Evolutionary conservation across 2,797 vertebrate species (phyloP).

Genomic region (Chaetodon trifasciatus): DNA sequence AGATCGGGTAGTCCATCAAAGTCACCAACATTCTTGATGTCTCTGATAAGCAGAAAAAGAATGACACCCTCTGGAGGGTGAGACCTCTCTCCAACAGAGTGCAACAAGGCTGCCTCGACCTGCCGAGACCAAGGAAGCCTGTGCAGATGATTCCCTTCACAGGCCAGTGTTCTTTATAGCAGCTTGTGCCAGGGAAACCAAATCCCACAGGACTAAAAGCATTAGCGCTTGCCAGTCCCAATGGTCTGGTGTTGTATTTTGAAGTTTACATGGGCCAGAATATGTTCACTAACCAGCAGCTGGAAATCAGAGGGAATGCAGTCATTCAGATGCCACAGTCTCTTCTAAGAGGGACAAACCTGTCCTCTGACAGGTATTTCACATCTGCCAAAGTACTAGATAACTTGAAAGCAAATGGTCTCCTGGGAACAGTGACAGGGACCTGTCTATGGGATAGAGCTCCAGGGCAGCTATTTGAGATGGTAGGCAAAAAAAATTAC

Average conservation of each 20-base stretch:
- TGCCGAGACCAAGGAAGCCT: not conserved
- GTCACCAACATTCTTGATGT: not conserved
- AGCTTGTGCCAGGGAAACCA: not conserved
- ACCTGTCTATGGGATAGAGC: not conserved
- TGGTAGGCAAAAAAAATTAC: not conserved
- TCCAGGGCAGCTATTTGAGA: not conserved
- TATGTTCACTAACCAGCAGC: not conserved
- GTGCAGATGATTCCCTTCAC: slow-evolving; percentile 2
- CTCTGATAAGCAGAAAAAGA: not conserved
- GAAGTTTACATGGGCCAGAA: not conserved
- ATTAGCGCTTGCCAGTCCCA: not conserved
- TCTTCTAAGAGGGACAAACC: not conserved
- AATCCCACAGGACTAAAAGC: slow-evolving; percentile 2
- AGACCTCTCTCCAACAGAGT: not conserved
- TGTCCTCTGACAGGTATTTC: not conserved
- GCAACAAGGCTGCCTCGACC: not conserved
- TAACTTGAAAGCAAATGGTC: not conserved
- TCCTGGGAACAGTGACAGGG: not conserved
- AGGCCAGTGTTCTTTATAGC: not conserved
- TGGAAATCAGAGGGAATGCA: not conserved
- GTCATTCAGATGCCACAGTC: not conserved
- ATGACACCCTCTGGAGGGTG: not conserved
- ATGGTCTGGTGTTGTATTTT: slow-evolving; percentile 1
- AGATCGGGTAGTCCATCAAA: not conserved
- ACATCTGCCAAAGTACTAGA: not conserved